Evolutionary conservation across 2,113 vertebrate species (phyloP), one percentile per base, ranked within the genome.

Genomic region (Ascaphus truei): DNA sequence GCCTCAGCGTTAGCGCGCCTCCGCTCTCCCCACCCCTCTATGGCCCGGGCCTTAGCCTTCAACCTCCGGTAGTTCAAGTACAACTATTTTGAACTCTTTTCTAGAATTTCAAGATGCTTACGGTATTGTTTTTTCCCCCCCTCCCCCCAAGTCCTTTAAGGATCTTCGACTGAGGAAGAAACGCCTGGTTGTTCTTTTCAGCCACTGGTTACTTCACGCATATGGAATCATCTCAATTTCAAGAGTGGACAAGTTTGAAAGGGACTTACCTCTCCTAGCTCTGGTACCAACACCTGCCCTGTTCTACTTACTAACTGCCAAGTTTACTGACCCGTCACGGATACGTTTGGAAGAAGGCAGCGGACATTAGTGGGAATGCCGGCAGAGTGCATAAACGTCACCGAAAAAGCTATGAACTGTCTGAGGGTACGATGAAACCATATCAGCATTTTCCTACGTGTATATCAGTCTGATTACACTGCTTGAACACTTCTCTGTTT

Each of bases 141-240:
- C 52, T 1, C 72, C 72, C 72, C 76, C 1, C 20, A 72, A 98
- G 95, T 93, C 94, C 52, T 95, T 95, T 82, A 96, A 94, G 83
- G 94, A 94, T 76, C 92, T 99, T 48, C 80, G 96, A 1, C 91
- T 91, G 11, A 93, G 93, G 85, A 99, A 99, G 94, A 98, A 98
- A 80, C 93, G 94, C 34, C 86, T 99, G 7, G 91, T 99, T 1
- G 95, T 99, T 30, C 92, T 99, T 73, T 92, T 98, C 79, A 99
- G 98, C 76, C 96, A 99, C 73, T 99, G 98, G 98, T 74, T 98
- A n/a, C 91, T 99, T 39, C 98, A 99, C 6, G 96, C 94, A 0
- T 99, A 99, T 7, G 98, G 96, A 62, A 98, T 99, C 64, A 90
- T 99, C 85, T 99, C 98, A 16, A 98, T 99, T 83, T 96, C 95